phyloP scores from a whole-genome alignment of 2,113 vertebrate species.

The Scomber scombrus region DNA sequence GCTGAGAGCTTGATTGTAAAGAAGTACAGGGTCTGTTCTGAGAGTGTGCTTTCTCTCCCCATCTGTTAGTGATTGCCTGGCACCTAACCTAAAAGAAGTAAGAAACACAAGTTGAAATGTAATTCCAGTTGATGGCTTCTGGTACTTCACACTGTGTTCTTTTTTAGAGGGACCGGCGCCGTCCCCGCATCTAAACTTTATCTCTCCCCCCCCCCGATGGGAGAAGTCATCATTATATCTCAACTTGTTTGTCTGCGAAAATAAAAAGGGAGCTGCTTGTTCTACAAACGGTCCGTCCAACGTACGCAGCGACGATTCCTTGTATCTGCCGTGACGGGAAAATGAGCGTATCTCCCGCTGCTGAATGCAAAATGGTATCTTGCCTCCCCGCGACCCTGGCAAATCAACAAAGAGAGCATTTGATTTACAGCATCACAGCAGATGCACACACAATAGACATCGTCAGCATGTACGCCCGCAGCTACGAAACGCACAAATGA shows the following conservation, averaged over 20 bases:
- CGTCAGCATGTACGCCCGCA: constrained; percentile 21
- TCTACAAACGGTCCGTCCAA: constrained; percentile 35
- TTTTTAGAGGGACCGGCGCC: constrained; percentile 30
- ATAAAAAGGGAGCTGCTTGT: constrained; percentile 26
- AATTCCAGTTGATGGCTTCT: constrained; percentile 68
- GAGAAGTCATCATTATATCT: constrained; percentile 60
- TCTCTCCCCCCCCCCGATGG: constrained; percentile 19
- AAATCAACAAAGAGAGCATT: constrained; percentile 37
- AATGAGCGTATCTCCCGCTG: constrained; percentile 14
- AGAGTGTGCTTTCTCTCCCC: constrained; percentile 14
- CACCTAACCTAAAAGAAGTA: constrained; percentile 41
- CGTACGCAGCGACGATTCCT: constrained; percentile 17
- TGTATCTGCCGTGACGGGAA: constrained; percentile 9
- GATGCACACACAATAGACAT: constrained; percentile 7
- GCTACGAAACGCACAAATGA: constrained; percentile 17
- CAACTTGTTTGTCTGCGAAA: constrained; percentile 63
- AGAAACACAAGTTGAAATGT: constrained; percentile 64
- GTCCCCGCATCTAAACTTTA: constrained; percentile 20
- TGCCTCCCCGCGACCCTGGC: constrained; percentile 7
- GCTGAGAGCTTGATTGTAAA: constrained; percentile 56
- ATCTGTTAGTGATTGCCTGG: constrained; percentile 57
- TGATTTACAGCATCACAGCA: constrained; percentile 36
- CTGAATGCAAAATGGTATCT: constrained; percentile 21
- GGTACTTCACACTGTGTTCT: constrained; percentile 60
- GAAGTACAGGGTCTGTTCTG: constrained; percentile 51